phyloP scores from a whole-genome alignment of 2,113 vertebrate species.

The Antechinus flavipes region DNA sequence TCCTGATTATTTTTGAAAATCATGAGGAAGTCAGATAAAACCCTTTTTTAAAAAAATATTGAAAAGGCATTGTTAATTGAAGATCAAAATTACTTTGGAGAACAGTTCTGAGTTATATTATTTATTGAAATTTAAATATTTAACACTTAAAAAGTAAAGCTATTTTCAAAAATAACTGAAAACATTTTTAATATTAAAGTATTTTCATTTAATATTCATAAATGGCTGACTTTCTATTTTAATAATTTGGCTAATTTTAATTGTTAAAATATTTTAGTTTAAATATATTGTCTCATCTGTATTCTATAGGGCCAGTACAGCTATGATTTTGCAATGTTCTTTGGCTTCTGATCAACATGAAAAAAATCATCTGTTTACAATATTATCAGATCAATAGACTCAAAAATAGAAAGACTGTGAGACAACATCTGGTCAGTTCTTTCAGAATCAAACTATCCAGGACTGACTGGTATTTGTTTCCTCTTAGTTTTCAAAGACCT shows the following conservation, averaged over 20 bases:
- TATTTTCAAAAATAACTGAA: neutral
- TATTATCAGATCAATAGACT: neutral
- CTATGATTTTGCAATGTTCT: neutral
- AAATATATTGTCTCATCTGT: too few species aligned
- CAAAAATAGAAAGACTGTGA: neutral
- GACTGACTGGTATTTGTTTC: fast-evolving
- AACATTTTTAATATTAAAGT: neutral
- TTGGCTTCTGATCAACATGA: neutral
- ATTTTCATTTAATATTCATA: neutral
- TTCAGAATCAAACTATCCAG: neutral
- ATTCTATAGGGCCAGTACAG: neutral
- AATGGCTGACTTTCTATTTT: too few species aligned
- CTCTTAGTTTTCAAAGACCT: neutral
- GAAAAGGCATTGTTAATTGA: neutral
- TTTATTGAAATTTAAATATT: neutral
- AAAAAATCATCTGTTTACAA: neutral
- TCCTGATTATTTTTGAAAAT: neutral
- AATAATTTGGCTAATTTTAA: neutral
- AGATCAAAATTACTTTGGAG: neutral
- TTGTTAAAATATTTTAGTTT: too few species aligned
- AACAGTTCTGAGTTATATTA: neutral
- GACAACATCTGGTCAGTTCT: fast-evolving
- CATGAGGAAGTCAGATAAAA: neutral
- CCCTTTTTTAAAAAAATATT: neutral
- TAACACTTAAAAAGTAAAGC: neutral